phyloP scores from a whole-genome alignment of 1,140 invertebrate species.

The Cydia fagiglandana region DNA sequence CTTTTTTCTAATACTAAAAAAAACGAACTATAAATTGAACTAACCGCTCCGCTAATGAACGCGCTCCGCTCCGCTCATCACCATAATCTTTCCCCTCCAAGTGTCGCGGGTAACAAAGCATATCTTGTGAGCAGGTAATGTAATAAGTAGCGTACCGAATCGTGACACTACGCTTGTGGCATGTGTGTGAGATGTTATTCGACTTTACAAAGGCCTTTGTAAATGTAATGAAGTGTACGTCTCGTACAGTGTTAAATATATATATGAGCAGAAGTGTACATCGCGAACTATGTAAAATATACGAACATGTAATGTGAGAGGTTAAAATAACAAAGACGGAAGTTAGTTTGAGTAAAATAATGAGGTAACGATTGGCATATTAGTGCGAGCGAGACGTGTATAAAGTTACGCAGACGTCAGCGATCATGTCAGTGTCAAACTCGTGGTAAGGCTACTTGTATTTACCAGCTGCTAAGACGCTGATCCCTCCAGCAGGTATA shows the following conservation, averaged over 20 bases:
- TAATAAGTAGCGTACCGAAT: slow-evolving; percentile 5
- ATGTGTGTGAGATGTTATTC: not conserved
- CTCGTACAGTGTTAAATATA: no score
- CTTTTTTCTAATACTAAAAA: no score
- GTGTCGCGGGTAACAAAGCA: slow-evolving; percentile 17
- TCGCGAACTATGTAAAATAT: no score
- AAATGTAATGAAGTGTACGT: not conserved
- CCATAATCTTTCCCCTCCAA: not conserved
- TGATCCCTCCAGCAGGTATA: slow-evolving; percentile 81
- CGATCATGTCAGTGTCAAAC: no score
- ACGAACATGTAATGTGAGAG: no score
- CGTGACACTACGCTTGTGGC: not conserved
- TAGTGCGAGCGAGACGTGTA: no score
- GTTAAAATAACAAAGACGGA: no score
- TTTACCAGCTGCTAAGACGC: slow-evolving; percentile 81
- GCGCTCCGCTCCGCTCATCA: not conserved
- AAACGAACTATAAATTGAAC: not conserved
- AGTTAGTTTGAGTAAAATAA: not conserved
- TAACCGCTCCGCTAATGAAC: not conserved
- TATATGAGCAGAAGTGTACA: no score
- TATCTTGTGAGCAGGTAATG: slow-evolving; percentile 18
- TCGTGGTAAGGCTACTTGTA: no score
- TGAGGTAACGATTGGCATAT: no score
- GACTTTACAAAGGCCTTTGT: slow-evolving; percentile 40
- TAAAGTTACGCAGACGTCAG: no score